Evolutionary conservation across 2,797 vertebrate species (phyloP).

Genomic region (Falco naumanni): DNA sequence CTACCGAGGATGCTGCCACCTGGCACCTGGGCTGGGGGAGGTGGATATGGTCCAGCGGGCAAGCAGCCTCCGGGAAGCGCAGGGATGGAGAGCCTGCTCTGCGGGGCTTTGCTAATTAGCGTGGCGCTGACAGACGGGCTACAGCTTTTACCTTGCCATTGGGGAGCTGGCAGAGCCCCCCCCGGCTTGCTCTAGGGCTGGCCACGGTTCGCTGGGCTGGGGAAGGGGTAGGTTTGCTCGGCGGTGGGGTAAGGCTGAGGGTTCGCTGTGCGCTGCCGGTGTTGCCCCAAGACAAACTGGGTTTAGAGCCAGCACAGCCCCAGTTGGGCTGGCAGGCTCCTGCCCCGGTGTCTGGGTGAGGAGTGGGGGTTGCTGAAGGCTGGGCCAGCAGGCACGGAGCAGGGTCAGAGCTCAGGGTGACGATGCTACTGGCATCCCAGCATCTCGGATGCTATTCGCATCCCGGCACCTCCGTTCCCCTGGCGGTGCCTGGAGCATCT

Average conservation of each 20-base stretch:
- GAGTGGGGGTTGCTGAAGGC: rapidly evolving
- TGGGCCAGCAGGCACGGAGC: not conserved
- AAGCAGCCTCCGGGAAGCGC: not conserved
- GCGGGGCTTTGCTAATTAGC: not conserved
- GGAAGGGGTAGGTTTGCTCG: not conserved
- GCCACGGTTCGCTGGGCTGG: not conserved
- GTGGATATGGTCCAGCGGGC: not conserved
- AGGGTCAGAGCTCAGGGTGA: not conserved
- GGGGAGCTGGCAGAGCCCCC: too few relatives aligned
- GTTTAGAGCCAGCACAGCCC: not conserved
- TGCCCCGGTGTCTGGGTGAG: not conserved
- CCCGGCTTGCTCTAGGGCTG: not conserved
- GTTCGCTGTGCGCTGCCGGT: not conserved
- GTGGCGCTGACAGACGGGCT: not conserved
- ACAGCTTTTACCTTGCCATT: too few relatives aligned
- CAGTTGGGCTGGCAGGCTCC: not conserved
- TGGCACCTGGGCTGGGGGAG: not conserved
- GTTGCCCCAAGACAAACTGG: rapidly evolving
- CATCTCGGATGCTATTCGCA: too few relatives aligned
- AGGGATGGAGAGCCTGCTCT: rapidly evolving
- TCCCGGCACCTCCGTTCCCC: not conserved
- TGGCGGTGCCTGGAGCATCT: rapidly evolving
- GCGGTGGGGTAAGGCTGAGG: not conserved
- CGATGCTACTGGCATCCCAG: rapidly evolving
- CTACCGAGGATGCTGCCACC: not conserved